Conservation (phyloP, 2,797 vertebrate genomes). For the Aythya fuligula region DNA sequence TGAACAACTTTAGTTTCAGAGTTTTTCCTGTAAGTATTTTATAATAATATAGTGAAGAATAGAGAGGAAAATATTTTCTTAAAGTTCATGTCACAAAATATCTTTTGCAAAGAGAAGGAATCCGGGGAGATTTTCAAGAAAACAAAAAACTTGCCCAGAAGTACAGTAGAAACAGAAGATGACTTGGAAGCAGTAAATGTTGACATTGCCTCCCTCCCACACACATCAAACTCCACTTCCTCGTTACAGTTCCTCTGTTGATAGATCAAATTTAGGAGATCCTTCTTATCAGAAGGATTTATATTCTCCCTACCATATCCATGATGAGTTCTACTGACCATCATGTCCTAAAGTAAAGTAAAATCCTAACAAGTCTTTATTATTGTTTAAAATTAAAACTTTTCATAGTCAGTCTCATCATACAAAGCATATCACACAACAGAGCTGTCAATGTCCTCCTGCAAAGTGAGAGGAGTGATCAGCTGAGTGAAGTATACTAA, state of each 20-base stretch:
- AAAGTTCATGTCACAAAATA: background rate
- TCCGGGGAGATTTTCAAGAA: background rate
- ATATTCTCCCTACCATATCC: background rate
- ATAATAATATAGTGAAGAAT: background rate
- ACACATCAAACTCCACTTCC: background rate
- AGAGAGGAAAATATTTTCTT: background rate
- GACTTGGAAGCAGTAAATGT: background rate
- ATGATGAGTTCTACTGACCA: background rate
- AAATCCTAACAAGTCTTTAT: background rate
- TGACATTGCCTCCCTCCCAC: background rate
- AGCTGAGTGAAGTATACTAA: background rate
- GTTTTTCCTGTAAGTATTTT: background rate
- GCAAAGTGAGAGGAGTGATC: background rate
- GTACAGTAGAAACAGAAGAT: background rate
- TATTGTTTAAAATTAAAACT: background rate
- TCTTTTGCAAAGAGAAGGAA: background rate
- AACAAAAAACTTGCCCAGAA: background rate
- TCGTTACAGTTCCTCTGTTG: background rate
- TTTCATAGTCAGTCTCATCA: background rate
- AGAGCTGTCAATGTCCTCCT: background rate
- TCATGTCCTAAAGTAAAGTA: background rate
- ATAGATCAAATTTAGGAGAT: background rate
- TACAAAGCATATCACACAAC: background rate
- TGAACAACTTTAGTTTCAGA: background rate
- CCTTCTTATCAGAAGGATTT: background rate